A percentile compares a stretch with the other conserved stretches of the same genome.
Evolutionary conservation across 1,140 invertebrate genomes (phyloP).

Genomic region (Streblospio benedicti): DNA sequence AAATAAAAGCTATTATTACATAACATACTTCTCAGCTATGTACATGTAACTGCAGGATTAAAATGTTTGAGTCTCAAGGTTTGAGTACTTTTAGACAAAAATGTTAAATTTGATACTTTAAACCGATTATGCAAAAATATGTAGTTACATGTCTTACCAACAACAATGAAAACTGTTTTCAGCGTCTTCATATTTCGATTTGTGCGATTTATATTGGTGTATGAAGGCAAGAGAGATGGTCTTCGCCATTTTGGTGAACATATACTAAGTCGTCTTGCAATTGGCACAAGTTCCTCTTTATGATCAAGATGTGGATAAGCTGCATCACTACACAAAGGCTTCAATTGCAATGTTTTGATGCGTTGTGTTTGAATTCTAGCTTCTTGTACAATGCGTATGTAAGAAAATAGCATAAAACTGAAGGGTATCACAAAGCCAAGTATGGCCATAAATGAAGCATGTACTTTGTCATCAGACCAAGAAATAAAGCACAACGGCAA

Average conservation of each 20-base stretch:
- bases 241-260: background rate
- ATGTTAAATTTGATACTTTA: background rate
- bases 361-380: conserved; percentile 16
- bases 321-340: background rate
- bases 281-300: background rate
- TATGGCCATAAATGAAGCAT: conserved; percentile 15
- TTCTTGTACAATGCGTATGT: conserved; percentile 18
- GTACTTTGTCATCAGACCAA: conserved; percentile 13
- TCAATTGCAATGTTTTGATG: conserved; percentile 14
- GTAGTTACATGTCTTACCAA: conserved; percentile 13
- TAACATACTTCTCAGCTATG: no score
- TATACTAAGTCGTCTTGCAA: background rate
- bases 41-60: no score
- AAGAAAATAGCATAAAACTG: conserved; percentile 20
- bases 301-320: background rate
- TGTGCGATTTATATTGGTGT: background rate
- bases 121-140: background rate
- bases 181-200: conserved; percentile 15
- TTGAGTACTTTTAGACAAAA: no score
- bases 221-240: background rate
- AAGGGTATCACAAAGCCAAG: conserved; percentile 17
- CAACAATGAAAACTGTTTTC: conserved; percentile 22
- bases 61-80: no score
- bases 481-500: conserved; percentile 23
- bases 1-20: no score